Evolutionary conservation across 2,888 invertebrate genomes (phyloP).

Genomic region (Hypomecis atomaria): DNA sequence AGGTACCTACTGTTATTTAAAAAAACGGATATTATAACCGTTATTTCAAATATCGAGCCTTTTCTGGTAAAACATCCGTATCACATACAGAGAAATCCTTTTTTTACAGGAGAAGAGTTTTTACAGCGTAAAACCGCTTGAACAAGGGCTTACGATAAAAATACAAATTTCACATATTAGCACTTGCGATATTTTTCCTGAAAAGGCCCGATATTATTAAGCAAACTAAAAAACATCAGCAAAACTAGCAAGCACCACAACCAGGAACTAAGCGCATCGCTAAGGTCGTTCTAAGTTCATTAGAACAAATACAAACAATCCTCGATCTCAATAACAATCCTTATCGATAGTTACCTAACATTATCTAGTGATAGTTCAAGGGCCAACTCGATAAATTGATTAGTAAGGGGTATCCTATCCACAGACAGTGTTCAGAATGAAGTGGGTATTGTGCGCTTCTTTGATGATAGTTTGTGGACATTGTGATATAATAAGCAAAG

Average conservation of each 20-base stretch:
- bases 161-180: no score
- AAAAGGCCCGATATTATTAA: no score
- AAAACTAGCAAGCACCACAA: neutral
- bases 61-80: no score
- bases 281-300: constrained; percentile 9
- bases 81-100: no score
- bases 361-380: constrained; percentile 25
- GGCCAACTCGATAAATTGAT: constrained; percentile 21
- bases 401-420: constrained; percentile 16
- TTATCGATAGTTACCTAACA: constrained; percentile 13
- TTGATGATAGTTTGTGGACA: constrained; percentile 17
- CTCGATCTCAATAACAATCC: constrained; percentile 12
- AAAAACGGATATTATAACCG: no score
- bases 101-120: no score
- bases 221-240: no score
- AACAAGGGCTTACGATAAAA: no score
- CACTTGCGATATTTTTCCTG: no score
- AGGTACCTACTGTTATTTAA: no score
- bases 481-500: constrained; percentile 14
- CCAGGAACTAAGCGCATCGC: neutral
- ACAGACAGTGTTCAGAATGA: constrained; percentile 15
- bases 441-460: constrained; percentile 15
- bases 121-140: no score
- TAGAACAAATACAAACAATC: neutral
- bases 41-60: no score